Conservation (phyloP, 2,888 invertebrate species). For the Amphipyra tragopoginis region DNA sequence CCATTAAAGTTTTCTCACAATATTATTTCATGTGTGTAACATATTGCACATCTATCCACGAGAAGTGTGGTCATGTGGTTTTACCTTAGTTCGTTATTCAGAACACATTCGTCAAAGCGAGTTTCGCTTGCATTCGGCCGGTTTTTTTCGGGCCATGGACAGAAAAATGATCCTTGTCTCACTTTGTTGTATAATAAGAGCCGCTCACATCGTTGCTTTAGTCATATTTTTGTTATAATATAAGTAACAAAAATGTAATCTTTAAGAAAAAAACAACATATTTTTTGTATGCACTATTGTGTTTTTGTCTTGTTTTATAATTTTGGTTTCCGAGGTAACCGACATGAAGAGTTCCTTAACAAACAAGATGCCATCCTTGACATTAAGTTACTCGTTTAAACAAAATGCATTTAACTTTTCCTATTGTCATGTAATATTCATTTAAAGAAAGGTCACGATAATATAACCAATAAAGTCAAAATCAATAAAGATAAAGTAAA, state of each 20-base stretch:
- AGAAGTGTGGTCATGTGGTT: conserved; percentile 38
- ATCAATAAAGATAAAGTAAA: too few species aligned
- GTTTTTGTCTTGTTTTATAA: conserved; percentile 23
- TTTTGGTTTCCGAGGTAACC: conserved; percentile 4
- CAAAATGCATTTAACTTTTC: conserved; percentile 4
- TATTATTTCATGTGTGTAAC: not conserved
- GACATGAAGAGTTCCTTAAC: conserved; percentile 20
- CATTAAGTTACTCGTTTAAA: conserved; percentile 9
- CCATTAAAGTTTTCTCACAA: not conserved
- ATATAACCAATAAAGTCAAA: too few species aligned
- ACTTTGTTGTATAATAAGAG: conserved; percentile 55
- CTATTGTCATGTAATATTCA: conserved; percentile 17
- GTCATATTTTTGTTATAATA: conserved; percentile 10
- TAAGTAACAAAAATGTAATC: not conserved
- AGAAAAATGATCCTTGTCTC: conserved; percentile 73
- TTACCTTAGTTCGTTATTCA: conserved; percentile 63
- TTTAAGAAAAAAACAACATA: conserved; percentile 13
- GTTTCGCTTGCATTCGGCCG: conserved; percentile 69
- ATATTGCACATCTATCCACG: conserved; percentile 4
- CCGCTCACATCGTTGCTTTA: not conserved
- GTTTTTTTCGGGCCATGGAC: conserved; percentile 82
- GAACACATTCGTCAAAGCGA: conserved; percentile 69
- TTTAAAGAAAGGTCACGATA: not conserved
- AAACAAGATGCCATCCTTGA: conserved; percentile 7
- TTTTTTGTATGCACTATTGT: conserved; percentile 5